Evolutionary conservation across 2,888 invertebrate species (phyloP), one percentile per base, ranked within the genome.

Genomic region (Aromia moschata): DNA sequence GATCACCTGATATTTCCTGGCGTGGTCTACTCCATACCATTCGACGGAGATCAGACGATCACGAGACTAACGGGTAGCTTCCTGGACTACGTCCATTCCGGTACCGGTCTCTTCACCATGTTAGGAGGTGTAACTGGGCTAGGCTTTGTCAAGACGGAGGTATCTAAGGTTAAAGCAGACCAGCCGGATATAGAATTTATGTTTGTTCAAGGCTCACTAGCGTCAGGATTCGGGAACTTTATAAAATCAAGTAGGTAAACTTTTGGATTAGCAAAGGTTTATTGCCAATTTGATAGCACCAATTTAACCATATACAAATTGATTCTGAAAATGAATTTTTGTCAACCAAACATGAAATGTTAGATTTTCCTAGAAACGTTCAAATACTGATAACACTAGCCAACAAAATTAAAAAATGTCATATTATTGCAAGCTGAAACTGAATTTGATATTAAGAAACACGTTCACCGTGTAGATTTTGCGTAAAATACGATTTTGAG

Each of bases 1-100:
- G 85, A 86, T 70, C 86, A 86, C 66, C 58, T 82, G 0, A 67
- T 79, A 0, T 70, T 77, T n/a, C 74, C 78, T 4, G 78, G 81
- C 16, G 54, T 63, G 9, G 9, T 25, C 25, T 25, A 25, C 25
- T 5, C 25, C 25, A 9, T 25, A 9, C 25, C 25, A 4, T 25
- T 25, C 9, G 25, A 25, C 25, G 4, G 4, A 5, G 9, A 25
- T 25, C 25, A 25, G 25, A 25, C 25, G 25, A 25, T 25, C 9
- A 4, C 9, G 25, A 9, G 25, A 25, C 5, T 25, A 25, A 4
- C 9, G 25, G 9, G 25, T 25, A 4, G 25, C 4, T 25, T 25
- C 25, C 25, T 9, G 4, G 25, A 25, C 4, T 25, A 25, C 9
- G 5, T 25, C 5, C 9, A 5, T 25, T 5, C 4, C 5, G 25